Conservation (phyloP, 2,888 invertebrate genomes). For the Ophioninae sp. region DNA sequence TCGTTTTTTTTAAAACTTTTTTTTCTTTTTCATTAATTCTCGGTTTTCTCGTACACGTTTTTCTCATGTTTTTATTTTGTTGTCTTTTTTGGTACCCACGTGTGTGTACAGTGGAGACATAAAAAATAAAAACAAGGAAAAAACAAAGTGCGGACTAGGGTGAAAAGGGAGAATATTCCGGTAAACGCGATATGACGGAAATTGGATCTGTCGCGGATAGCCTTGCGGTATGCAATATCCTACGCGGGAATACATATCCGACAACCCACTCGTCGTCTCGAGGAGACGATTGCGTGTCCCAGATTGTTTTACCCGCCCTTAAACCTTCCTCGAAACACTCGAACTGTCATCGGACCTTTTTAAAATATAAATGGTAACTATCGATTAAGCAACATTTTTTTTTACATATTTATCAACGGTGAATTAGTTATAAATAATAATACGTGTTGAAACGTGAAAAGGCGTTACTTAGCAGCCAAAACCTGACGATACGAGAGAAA, state of each 20-base stretch:
- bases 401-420: no score
- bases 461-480: no score
- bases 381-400: no score
- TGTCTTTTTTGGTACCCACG: not conserved
- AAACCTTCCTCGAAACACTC: not conserved
- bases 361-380: not conserved
- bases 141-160: not conserved
- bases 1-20: constrained; percentile 27
- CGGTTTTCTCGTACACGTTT: constrained; percentile 1
- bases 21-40: constrained; percentile 22
- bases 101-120: constrained; percentile 8
- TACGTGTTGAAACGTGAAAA: no score
- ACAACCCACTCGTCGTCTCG: constrained; percentile 30
- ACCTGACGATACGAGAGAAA: no score
- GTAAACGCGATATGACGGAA: constrained; percentile 56
- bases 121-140: constrained; percentile 9
- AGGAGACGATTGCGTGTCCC: constrained; percentile 14
- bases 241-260: constrained; percentile 37
- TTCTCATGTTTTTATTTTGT: not conserved
- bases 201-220: constrained; percentile 58
- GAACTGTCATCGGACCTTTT: not conserved
- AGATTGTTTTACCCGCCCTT: constrained; percentile 15
- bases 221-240: constrained; percentile 49
- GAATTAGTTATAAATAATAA: no score
- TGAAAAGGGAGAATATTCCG: constrained; percentile 32